Evolutionary conservation across 2,797 vertebrate species (phyloP), one percentile per base, ranked within the genome.

Genomic region (Petrocephalus schoutedeni): DNA sequence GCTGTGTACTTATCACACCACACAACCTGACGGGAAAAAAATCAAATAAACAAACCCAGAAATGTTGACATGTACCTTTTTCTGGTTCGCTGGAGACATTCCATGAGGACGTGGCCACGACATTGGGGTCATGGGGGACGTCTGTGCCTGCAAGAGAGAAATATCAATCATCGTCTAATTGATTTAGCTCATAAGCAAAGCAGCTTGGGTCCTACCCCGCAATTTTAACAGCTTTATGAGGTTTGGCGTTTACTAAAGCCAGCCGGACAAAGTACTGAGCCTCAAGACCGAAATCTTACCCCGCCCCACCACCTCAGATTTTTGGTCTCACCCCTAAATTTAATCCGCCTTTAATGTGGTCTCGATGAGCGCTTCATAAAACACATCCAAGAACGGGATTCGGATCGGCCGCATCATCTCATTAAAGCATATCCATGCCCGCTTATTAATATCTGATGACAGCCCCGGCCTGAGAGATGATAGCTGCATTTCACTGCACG

Each of bases 61-160:
- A 80, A 85, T 9, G n/a, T 19, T 54, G 64, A 90, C 87, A 89
- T 89, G 91, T 91, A 95, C 96, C 96, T 96, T 96, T 97, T 92
- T 97, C 97, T 92, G 97, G 94, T 90, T 97, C 96, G 82, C 94
- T 97, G 86, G 98, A 97, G 92, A 92, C 90, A 92, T 98, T 99
- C 98, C 98, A 98, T 87, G 96, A 94, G 1, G 96, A 95, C 1
- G 96, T 94, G 89, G 97, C 96, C 91, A 95, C 93, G 92, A 97
- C 94, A 90, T 95, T 97, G 88, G 95, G 95, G 93, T 96, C 95
- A 85, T 96, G 91, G 6, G 96, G 94, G 90, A 95, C 92, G 87
- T 97, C 97, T 54, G 94, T 97, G 93, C 94, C 98, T 99, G 94
- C 82, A 95, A 94, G 32, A 87, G 89, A 89, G 92, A 93, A 89